Conservation (phyloP, 2,888 invertebrate genomes). For the Drosophila leonis region DNA sequence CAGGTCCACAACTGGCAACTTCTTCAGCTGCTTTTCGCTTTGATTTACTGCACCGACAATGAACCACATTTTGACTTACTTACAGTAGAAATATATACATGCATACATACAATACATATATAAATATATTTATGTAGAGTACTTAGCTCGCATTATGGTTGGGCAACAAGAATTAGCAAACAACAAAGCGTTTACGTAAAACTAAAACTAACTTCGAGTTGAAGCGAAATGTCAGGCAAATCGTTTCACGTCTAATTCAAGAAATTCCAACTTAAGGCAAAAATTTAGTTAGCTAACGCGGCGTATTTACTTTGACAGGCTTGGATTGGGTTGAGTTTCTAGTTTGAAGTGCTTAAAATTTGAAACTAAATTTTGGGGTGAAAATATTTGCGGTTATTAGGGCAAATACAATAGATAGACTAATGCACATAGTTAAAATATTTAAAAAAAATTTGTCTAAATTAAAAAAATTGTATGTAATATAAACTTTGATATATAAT, state of each 20-base stretch:
- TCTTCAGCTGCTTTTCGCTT: constrained; percentile 45
- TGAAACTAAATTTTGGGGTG: neutral
- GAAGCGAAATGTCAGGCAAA: constrained; percentile 68
- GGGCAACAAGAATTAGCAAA: constrained; percentile 7
- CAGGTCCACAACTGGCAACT: constrained; percentile 41
- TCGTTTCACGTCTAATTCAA: constrained; percentile 58
- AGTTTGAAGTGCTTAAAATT: neutral
- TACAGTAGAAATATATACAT: neutral
- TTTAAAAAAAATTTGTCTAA: too few species aligned
- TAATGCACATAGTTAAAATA: too few species aligned
- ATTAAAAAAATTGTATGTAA: too few species aligned
- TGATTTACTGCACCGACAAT: constrained; percentile 73
- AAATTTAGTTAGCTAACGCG: neutral
- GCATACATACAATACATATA: neutral
- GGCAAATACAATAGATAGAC: too few species aligned
- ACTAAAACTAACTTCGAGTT: constrained; percentile 48
- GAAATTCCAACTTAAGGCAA: neutral
- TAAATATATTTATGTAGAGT: constrained; percentile 15
- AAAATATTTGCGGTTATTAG: too few species aligned
- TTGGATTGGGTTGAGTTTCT: neutral
- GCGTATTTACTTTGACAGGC: constrained; percentile 31
- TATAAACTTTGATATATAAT: too few species aligned
- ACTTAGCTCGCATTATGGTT: constrained; percentile 40
- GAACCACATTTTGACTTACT: constrained; percentile 50
- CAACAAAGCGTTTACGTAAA: constrained; percentile 31